Evolutionary conservation across 2,888 invertebrate genomes (phyloP).

Genomic region (Atethmia centrago): DNA sequence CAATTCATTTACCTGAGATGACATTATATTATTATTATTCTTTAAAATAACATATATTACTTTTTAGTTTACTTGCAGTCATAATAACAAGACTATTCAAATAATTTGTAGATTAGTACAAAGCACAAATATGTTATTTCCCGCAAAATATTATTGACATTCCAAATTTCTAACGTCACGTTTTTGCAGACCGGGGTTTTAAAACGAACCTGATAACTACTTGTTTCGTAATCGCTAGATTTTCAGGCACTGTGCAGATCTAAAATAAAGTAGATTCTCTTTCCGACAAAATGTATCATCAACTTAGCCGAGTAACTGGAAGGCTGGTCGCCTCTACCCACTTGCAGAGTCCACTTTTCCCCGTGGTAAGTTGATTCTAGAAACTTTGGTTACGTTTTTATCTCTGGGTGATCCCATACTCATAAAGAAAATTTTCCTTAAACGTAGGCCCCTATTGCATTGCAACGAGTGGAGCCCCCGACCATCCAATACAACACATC

Average conservation of each 20-base stretch:
- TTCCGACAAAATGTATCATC: slow-evolving; percentile 84
- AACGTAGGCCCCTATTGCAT: slow-evolving; percentile 83
- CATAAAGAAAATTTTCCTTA: slow-evolving; percentile 47
- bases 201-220: slow-evolving; percentile 76
- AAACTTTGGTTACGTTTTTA: slow-evolving; percentile 52
- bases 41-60: not conserved
- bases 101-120: accelerated
- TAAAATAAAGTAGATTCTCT: slow-evolving; percentile 55
- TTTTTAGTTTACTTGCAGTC: not conserved
- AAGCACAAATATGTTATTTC: not conserved
- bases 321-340: slow-evolving; percentile 83
- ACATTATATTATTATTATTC: not conserved
- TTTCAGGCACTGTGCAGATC: slow-evolving; percentile 69
- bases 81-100: not conserved
- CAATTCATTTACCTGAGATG: too few species aligned
- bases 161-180: slow-evolving; percentile 8
- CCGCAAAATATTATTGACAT: not conserved
- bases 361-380: slow-evolving; percentile 80
- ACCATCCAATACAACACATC: slow-evolving; percentile 82
- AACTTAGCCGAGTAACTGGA: slow-evolving; percentile 85
- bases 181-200: slow-evolving; percentile 59
- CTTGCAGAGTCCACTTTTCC: slow-evolving; percentile 86
- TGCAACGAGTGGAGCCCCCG: slow-evolving; percentile 86
- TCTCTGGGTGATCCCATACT: slow-evolving; percentile 32
- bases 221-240: slow-evolving; percentile 87